These are phyloP conservation scores for Cetoscarus ocellatus DNA, from an alignment of 2,797 vertebrate species.

Conservation along the genomic window DNA sequence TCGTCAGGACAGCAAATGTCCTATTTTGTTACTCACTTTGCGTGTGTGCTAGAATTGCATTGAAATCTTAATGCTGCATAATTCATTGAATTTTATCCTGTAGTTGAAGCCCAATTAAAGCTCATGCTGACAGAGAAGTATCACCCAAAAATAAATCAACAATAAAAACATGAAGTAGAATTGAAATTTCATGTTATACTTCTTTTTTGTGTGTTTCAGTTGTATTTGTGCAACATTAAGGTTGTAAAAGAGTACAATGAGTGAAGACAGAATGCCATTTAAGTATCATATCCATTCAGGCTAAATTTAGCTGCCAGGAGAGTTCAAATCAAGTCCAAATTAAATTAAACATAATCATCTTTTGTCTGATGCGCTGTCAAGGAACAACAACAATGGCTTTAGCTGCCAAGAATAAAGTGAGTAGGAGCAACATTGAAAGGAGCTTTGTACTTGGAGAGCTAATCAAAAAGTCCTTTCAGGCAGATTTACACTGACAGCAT, in stretches of 20 bases:
- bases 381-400: conserved; percentile 10
- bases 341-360: conserved; percentile 5
- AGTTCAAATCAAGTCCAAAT: conserved; percentile 19
- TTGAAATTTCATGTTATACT: background rate
- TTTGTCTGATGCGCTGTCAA: conserved; percentile 26
- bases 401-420: conserved; percentile 8
- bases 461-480: conserved; percentile 26
- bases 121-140: background rate
- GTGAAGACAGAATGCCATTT: background rate
- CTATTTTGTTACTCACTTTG: conserved; percentile 17
- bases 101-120: background rate
- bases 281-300: background rate
- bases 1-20: conserved; percentile 32
- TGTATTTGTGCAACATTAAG: background rate
- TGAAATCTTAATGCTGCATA: conserved; percentile 1
- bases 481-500: conserved; percentile 33
- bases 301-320: background rate
- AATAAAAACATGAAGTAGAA: background rate
- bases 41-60: background rate
- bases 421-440: conserved; percentile 6
- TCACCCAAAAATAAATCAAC: background rate
- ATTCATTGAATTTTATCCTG: background rate
- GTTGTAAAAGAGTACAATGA: background rate
- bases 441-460: conserved; percentile 9
- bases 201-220: background rate